These are phyloP conservation scores for Argynnis bischoffii DNA, from an alignment of 2,888 invertebrate species.

Conservation along the genomic window DNA sequence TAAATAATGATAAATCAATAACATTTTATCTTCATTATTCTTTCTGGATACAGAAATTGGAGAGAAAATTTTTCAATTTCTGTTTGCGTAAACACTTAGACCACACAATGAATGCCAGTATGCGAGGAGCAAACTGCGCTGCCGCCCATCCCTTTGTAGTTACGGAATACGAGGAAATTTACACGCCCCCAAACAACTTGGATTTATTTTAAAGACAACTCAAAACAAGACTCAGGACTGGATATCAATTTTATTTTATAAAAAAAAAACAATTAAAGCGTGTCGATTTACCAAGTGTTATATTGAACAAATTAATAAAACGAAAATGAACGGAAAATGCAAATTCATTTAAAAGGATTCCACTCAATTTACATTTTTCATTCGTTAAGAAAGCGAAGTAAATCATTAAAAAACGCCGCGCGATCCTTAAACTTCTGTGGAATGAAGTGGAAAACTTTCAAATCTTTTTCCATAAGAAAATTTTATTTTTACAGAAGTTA, in stretches of 20 bases:
- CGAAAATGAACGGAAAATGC: slow-evolving; percentile 15
- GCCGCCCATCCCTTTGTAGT: slow-evolving; percentile 43
- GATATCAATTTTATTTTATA: slow-evolving; percentile 6
- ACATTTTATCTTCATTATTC: too few relatives aligned
- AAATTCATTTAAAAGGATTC: slow-evolving; percentile 27
- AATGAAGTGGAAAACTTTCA: slow-evolving; percentile 22
- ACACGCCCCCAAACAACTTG: slow-evolving; percentile 46
- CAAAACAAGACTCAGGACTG: neutral
- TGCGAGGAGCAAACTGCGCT: slow-evolving; percentile 36
- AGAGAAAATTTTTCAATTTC: too few relatives aligned
- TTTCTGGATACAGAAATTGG: too few relatives aligned
- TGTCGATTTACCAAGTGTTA: slow-evolving; percentile 3
- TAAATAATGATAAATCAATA: too few relatives aligned
- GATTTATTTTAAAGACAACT: slow-evolving; percentile 29
- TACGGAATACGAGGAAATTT: slow-evolving; percentile 44
- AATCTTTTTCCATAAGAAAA: slow-evolving; percentile 13
- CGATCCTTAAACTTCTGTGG: slow-evolving; percentile 16
- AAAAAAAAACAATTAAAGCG: slow-evolving; percentile 17
- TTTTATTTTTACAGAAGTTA: slow-evolving; percentile 9
- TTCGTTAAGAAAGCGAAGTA: slow-evolving; percentile 22
- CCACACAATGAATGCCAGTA: slow-evolving; percentile 27
- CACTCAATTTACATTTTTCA: slow-evolving; percentile 23
- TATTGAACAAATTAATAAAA: slow-evolving; percentile 19
- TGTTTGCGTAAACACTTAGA: slow-evolving; percentile 11
- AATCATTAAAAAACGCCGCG: slow-evolving; percentile 21